Evolutionary conservation across 2,888 invertebrate genomes (phyloP).

Genomic region (Homarus gammarus): DNA sequence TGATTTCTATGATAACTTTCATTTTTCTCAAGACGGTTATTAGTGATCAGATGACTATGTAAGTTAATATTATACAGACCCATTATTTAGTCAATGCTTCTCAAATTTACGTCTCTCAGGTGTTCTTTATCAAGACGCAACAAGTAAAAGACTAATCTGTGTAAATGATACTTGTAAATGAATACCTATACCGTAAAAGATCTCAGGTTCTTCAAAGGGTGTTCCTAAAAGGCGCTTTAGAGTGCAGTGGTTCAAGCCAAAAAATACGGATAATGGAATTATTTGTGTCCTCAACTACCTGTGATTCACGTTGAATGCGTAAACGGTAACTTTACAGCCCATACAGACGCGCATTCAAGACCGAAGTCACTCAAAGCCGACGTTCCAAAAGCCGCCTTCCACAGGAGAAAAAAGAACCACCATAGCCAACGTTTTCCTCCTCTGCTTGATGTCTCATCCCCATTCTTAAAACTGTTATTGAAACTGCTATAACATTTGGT

Average conservation of each 20-base stretch:
- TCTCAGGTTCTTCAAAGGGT: conserved; percentile 50
- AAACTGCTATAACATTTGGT: not conserved
- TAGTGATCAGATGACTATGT: too few relatives aligned
- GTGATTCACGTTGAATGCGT: conserved; percentile 53
- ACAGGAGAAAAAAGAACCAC: conserved; percentile 33
- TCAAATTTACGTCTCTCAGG: too few relatives aligned
- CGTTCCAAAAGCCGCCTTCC: conserved; percentile 53
- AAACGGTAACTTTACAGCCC: conserved; percentile 63
- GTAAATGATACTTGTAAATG: conserved; percentile 33
- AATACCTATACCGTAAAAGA: conserved; percentile 13
- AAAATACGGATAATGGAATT: conserved; percentile 50
- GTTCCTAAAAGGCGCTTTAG: conserved; percentile 38
- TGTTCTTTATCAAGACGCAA: not conserved
- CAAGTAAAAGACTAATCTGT: conserved; percentile 41
- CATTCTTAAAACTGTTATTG: not conserved
- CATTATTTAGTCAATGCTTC: too few relatives aligned
- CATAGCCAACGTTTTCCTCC: conserved; percentile 29
- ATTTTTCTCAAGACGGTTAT: too few relatives aligned
- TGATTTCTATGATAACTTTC: too few relatives aligned
- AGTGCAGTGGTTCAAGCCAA: conserved; percentile 37
- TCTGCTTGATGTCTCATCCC: not conserved
- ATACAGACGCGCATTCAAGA: conserved; percentile 50
- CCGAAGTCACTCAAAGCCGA: conserved; percentile 64
- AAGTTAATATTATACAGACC: too few relatives aligned
- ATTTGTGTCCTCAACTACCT: conserved; percentile 61